A percentile compares a stretch with the other conserved stretches of the same genome.
Evolutionary conservation across 1,140 invertebrate genomes (phyloP).

Genomic region (Diprion similis): DNA sequence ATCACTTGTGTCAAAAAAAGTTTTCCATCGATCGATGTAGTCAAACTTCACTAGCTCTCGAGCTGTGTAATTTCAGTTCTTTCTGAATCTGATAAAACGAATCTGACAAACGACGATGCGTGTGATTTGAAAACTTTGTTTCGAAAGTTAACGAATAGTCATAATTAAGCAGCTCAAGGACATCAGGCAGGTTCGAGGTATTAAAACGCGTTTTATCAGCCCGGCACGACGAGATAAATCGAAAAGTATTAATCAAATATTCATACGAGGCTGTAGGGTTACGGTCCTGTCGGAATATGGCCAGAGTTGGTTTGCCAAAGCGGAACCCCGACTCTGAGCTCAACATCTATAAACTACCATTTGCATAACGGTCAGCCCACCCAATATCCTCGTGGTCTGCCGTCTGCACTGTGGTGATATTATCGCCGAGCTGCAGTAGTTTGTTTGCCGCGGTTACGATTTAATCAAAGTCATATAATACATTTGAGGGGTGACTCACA

Average conservation of each 20-base stretch:
- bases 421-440: background rate
- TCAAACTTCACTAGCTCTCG: too few species aligned
- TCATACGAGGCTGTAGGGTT: background rate
- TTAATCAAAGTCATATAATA: constrained; percentile 1
- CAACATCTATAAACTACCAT: too few species aligned
- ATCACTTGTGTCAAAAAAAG: too few species aligned
- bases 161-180: too few species aligned
- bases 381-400: background rate
- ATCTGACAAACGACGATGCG: too few species aligned
- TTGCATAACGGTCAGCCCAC: background rate
- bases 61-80: too few species aligned
- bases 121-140: too few species aligned
- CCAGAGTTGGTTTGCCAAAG: too few species aligned
- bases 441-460: background rate
- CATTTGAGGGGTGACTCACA: background rate
- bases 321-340: too few species aligned
- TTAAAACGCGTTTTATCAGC: background rate
- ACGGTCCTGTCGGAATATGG: background rate
- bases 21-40: too few species aligned
- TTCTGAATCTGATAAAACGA: too few species aligned
- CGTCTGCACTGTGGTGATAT: background rate
- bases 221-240: background rate
- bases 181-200: background rate
- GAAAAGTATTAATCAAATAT: background rate
- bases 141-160: too few species aligned